A percentile compares a stretch with the other conserved stretches of the same genome.
These are phyloP conservation scores for Oophaga sylvatica DNA, from an alignment of 2,797 vertebrate genomes.

Conservation along the genomic window DNA sequence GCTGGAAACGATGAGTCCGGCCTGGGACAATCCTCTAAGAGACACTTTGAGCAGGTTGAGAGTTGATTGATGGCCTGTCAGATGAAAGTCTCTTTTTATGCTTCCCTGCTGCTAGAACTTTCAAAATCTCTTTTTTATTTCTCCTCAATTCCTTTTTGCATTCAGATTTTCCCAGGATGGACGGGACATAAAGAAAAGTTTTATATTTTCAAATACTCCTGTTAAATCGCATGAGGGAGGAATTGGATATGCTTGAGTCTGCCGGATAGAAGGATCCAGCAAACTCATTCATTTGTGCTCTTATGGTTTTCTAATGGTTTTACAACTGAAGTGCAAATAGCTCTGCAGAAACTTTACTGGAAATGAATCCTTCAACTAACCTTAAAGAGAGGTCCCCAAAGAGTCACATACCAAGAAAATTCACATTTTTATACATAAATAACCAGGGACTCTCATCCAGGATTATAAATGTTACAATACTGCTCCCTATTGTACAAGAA, in stretches of 20 bases:
- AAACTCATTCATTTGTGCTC: neutral
- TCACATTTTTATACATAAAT: neutral
- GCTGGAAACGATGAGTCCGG: conserved; percentile 15
- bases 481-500: neutral
- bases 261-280: neutral
- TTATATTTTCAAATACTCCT: conserved; percentile 20
- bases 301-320: neutral
- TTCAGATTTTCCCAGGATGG: conserved; percentile 43
- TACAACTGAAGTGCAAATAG: neutral
- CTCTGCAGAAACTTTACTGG: neutral
- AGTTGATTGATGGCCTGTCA: conserved; percentile 47
- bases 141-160: conserved; percentile 30
- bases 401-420: neutral
- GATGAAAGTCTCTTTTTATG: conserved; percentile 41
- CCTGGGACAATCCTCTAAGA: conserved; percentile 15
- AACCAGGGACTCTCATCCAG: neutral
- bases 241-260: neutral
- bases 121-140: conserved; percentile 26
- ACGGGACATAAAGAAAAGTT: conserved; percentile 32
- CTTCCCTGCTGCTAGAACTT: conserved; percentile 19
- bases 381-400: neutral
- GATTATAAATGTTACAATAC: neutral
- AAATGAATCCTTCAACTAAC: neutral
- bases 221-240: conserved; percentile 3
- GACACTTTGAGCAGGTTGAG: conserved; percentile 26